Base-by-base conservation (phyloP, 2,888 invertebrate species). In the Leucoma salicis region DNA sequence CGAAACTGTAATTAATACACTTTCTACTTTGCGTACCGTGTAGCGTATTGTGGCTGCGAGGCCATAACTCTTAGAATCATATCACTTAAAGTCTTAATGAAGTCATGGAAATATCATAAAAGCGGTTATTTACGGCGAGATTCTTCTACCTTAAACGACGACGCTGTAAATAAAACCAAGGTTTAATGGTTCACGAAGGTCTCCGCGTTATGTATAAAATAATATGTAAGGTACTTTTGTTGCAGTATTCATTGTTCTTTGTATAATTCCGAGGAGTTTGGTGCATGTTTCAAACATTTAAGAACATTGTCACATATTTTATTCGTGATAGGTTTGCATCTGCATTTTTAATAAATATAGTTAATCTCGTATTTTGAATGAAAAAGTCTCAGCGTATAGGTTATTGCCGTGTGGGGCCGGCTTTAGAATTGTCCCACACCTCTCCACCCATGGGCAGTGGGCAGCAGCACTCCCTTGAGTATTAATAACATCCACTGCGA, bases 51-150 rank as follows among this genome's bases (percentile, higher is more conserved):
- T 55, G 47, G 46, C 49, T 51, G 45, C 42, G 49, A 46, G 47
- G 56, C 54, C 53, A 66, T 74, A 70, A 75, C 60, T 66, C 61
- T 53, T 32, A 45, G 41, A 64, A 59, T 65, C 63, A 71, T 69
- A 69, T 66, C 68, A 72, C 72, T 70, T 63, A 61, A 63, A 66
- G 63, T 70, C 59, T 67, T 76, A 76, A 80, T 78, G 76, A 78
- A 78, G 74, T 70, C 73, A 68, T 71, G 66, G 66, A 70, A 73
- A 66, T 69, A 71, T 69, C 70, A 77, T 75, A 75, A 77, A 75
- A 70, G 63, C 49, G 35, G 54, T 68, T 73, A 74, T 80, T 80
- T 76, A 78, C 64, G 64, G 58, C 58, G 61, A 70, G 68, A 77
- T 76, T 74, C 67, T 71, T 78, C 65, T 68, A 66, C 70, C 73